phyloP scores from a whole-genome alignment of 2,888 invertebrate species.

The Oasisia sp. region DNA sequence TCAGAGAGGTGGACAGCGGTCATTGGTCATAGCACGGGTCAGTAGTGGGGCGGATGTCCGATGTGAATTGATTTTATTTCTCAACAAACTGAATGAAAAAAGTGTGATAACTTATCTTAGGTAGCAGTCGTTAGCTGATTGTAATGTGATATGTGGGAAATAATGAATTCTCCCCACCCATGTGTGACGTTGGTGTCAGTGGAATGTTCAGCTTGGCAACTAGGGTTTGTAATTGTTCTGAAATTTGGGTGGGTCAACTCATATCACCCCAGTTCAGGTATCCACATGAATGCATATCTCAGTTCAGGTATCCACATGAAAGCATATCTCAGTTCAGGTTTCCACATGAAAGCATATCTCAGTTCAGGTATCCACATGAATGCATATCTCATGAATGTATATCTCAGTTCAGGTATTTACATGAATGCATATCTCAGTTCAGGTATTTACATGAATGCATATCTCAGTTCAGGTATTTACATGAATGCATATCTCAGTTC shows the following conservation, averaged over 20 bases:
- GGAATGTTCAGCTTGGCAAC: neutral
- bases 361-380: too few relatives aligned
- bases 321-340: too few relatives aligned
- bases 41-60: neutral
- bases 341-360: too few relatives aligned
- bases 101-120: neutral
- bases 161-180: neutral
- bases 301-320: neutral
- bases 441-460: too few relatives aligned
- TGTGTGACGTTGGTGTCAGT: neutral
- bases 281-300: neutral
- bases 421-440: too few relatives aligned
- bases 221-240: neutral
- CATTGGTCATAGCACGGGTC: neutral
- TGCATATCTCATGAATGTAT: too few relatives aligned
- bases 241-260: neutral
- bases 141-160: neutral
- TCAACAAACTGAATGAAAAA: neutral
- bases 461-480: too few relatives aligned
- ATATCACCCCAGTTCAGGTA: neutral
- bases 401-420: too few relatives aligned
- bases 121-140: too few relatives aligned
- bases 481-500: too few relatives aligned
- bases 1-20: neutral
- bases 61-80: neutral